Evolutionary conservation across 2,797 vertebrate species (phyloP).

Genomic region (Syngnathus rostellatus): DNA sequence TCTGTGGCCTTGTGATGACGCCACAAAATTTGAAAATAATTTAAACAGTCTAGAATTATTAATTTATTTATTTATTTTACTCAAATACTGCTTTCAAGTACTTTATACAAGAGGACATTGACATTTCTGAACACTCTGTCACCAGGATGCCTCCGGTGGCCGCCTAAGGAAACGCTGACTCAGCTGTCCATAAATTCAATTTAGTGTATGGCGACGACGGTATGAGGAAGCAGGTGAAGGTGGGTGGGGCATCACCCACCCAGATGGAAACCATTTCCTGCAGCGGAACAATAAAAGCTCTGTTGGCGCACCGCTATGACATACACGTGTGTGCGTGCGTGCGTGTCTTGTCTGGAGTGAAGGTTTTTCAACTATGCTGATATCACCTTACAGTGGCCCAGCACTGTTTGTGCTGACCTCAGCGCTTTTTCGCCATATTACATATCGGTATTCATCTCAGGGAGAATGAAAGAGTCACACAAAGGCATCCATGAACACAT

Average conservation of each 20-base stretch:
- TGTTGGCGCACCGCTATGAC: conserved; percentile 36
- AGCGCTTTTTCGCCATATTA: background rate
- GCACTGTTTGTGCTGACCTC: background rate
- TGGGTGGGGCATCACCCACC: conserved; percentile 22
- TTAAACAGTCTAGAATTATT: background rate
- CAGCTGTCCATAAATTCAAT: background rate
- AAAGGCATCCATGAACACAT: too few species aligned
- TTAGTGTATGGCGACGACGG: background rate
- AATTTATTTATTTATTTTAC: too few species aligned
- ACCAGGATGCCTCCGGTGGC: background rate
- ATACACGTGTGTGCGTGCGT: background rate
- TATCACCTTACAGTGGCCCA: background rate
- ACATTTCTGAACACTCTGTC: too few species aligned
- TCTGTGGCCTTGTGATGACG: background rate
- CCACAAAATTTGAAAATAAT: background rate
- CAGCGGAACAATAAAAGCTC: conserved; percentile 46
- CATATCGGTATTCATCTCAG: too few species aligned
- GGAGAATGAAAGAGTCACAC: too few species aligned
- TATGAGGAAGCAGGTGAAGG: conserved; percentile 14
- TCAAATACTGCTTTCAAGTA: too few species aligned
- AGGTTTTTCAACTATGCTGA: background rate
- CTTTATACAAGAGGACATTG: too few species aligned
- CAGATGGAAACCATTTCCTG: conserved; percentile 51
- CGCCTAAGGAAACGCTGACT: background rate
- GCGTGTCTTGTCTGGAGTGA: background rate